Conservation (phyloP, 1,140 invertebrate genomes). For the Propsilocerus akamusi region DNA sequence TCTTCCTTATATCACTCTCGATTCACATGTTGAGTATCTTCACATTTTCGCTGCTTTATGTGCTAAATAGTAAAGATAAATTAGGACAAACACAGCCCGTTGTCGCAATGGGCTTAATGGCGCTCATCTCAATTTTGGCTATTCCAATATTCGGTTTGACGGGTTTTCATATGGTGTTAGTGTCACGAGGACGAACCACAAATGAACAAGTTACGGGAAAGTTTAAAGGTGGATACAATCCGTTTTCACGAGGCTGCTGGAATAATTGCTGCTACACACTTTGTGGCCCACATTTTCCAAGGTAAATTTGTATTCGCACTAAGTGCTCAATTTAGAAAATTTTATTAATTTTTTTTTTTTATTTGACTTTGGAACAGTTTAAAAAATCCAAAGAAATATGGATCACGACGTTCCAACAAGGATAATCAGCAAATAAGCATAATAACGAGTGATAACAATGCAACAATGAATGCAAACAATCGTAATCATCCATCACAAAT, state of each 20-base stretch:
- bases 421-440: slow-evolving; percentile 23
- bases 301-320: slow-evolving; percentile 31
- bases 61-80: slow-evolving; percentile 66
- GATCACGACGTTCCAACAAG: slow-evolving; percentile 20
- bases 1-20: slow-evolving; percentile 90
- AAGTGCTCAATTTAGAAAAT: background rate
- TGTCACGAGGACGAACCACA: slow-evolving; percentile 95
- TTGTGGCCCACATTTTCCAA: slow-evolving; percentile 92
- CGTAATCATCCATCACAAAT: slow-evolving; percentile 16
- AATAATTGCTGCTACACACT: slow-evolving; percentile 88
- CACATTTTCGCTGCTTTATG: slow-evolving; percentile 75
- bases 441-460: slow-evolving; percentile 21
- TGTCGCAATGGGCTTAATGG: slow-evolving; percentile 85
- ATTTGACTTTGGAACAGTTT: slow-evolving; percentile 20
- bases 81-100: slow-evolving; percentile 67
- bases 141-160: slow-evolving; percentile 96
- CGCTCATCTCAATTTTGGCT: slow-evolving; percentile 71
- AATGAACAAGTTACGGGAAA: slow-evolving; percentile 99
- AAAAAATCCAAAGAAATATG: slow-evolving; percentile 29
- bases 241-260: slow-evolving; percentile 85
- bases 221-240: slow-evolving; percentile 94
- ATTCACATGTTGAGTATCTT: slow-evolving; percentile 97
- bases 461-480: slow-evolving; percentile 10
- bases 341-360: slow-evolving; percentile 10
- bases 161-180: slow-evolving; percentile 92